Percentiles rank a stretch among this genome's conserved stretches.
These are phyloP conservation scores for Lithosia quadra DNA, from an alignment of 2,888 invertebrate species.

Conservation along the genomic window DNA sequence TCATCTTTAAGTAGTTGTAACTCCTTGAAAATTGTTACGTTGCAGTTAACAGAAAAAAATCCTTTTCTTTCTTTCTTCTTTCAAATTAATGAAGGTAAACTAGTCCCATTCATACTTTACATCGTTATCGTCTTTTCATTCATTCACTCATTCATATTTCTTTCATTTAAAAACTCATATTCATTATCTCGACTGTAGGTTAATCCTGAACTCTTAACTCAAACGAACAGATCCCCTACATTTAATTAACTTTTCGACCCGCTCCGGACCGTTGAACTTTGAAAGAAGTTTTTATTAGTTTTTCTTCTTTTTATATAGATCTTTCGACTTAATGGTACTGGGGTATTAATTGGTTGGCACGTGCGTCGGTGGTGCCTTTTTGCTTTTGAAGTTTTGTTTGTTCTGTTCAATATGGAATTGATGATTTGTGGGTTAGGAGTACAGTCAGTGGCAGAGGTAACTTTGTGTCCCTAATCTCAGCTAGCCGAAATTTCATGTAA, in stretches of 20 bases:
- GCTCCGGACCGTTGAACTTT: slow-evolving; percentile 34
- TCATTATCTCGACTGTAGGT: slow-evolving; percentile 18
- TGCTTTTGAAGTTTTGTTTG: neutral
- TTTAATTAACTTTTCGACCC: slow-evolving; percentile 51
- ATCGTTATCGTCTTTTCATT: no score
- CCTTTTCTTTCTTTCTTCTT: no score
- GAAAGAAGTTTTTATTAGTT: slow-evolving; percentile 48
- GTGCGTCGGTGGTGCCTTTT: slow-evolving; percentile 15
- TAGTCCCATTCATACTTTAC: no score
- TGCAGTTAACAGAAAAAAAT: no score
- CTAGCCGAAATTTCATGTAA: no score
- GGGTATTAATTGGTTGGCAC: slow-evolving; percentile 43
- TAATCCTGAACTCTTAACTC: slow-evolving; percentile 40
- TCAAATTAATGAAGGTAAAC: no score
- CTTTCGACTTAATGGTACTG: slow-evolving; percentile 43
- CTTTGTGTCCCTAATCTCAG: no score
- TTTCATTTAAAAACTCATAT: slow-evolving; percentile 20
- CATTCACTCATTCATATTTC: slow-evolving; percentile 1
- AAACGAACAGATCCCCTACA: slow-evolving; percentile 37
- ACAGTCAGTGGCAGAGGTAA: neutral
- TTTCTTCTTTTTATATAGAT: slow-evolving; percentile 41
- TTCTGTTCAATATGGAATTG: neutral
- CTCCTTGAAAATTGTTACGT: no score
- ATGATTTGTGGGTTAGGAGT: neutral
- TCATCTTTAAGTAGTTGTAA: no score